Evolutionary conservation across 2,113 vertebrate species (phyloP).

Genomic region (Anhinga anhinga): DNA sequence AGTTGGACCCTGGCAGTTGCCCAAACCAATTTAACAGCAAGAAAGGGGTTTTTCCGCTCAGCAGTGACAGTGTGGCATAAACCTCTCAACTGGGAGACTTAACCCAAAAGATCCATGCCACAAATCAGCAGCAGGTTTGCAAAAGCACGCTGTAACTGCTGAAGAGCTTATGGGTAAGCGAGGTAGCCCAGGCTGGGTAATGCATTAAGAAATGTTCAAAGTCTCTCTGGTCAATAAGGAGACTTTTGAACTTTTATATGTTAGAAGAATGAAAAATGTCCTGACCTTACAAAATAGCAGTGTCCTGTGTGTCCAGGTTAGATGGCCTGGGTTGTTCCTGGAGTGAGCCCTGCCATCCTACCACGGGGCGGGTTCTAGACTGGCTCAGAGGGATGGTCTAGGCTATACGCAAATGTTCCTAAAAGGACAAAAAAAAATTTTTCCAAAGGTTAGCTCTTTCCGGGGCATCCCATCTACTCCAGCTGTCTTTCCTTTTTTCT

Average conservation of each 20-base stretch:
- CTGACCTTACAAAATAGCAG: background rate
- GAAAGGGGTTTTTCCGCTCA: background rate
- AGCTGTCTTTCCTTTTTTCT: background rate
- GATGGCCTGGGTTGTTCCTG: background rate
- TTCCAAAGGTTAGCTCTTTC: background rate
- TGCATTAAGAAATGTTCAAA: background rate
- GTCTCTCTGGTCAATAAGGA: background rate
- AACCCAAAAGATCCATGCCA: background rate
- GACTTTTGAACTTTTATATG: background rate
- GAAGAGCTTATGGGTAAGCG: background rate
- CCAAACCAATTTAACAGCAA: background rate
- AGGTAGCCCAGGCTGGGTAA: background rate
- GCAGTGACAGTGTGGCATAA: background rate
- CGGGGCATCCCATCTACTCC: background rate
- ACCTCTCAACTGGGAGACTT: background rate
- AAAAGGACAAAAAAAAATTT: background rate
- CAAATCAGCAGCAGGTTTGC: background rate
- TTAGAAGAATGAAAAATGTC: background rate
- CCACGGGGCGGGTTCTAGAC: background rate
- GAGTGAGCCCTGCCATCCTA: accelerated
- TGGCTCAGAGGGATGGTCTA: background rate
- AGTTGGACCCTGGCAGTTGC: background rate
- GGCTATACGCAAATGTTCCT: background rate
- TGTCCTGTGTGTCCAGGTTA: background rate
- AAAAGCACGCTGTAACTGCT: background rate